Percentiles rank a stretch among this genome's conserved stretches.
Evolutionary conservation across 2,888 invertebrate species (phyloP).

Genomic region (Stenurella melanura): DNA sequence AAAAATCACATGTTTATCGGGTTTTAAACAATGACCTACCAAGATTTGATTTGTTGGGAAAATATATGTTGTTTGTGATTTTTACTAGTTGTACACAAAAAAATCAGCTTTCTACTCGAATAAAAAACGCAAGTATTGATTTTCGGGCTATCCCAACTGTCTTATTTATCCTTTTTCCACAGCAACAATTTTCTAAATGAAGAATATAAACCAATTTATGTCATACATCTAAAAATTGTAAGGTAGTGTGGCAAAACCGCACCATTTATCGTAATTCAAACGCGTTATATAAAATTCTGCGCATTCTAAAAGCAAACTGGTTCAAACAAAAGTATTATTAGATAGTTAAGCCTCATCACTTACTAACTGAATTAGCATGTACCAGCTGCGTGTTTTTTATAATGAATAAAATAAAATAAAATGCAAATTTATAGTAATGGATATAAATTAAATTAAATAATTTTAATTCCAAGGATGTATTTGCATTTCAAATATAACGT

Average conservation of each 20-base stretch:
- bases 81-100: too few species aligned
- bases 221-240: background rate
- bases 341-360: background rate
- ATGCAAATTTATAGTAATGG: background rate
- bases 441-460: background rate
- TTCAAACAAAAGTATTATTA: background rate
- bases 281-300: background rate
- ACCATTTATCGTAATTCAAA: background rate
- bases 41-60: too few species aligned
- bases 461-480: background rate
- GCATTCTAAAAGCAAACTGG: background rate
- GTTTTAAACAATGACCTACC: too few species aligned
- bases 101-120: too few species aligned
- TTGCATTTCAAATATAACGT: background rate
- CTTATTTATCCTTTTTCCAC: too few species aligned
- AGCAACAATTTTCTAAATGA: too few species aligned
- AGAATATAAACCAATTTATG: background rate
- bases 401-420: background rate
- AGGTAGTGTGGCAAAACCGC: background rate
- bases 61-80: too few species aligned
- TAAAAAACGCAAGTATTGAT: too few species aligned
- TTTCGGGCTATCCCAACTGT: too few species aligned
- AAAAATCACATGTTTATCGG: too few species aligned
- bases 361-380: slow-evolving; percentile 2
- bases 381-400: background rate